Base-by-base conservation (phyloP, 1,140 invertebrate species). In the Radopholus similis region DNA sequence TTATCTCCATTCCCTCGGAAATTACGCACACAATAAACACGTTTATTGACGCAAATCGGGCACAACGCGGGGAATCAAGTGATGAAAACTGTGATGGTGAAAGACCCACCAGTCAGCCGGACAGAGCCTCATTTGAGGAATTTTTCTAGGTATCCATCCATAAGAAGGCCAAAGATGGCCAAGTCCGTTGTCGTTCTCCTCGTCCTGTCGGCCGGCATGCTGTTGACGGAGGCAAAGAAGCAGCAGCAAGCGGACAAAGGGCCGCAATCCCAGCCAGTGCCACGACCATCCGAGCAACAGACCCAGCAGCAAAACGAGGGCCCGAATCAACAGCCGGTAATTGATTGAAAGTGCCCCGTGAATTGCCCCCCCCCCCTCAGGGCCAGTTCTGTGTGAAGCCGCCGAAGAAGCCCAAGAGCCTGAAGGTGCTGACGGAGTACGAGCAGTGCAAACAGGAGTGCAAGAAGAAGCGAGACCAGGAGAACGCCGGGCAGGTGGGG, bases 371-470 rank as follows among this genome's bases (percentile, higher is more conserved):
- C 38, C n/a, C n/a, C n/a, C n/a, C n/a, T n/a, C n/a, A n/a, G n/a
- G n/a, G n/a, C 57, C 57, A 59, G 18, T 59, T 59, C n/a, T n/a
- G n/a, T n/a, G n/a, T n/a, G 18, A 32, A 62, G 23, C 21, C 13
- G 2, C 26, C 23, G 21, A 62, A 53, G 51, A 72, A 72, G 15
- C 66, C 72, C 21, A 72, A 75, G 23, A 53, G 51, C 28, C 47
- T 70, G 40, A 72, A 72, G 49, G 35, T 34, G 11, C n/a, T 63
- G 21, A 34, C 63, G 1, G 71, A 54, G 40, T 72, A 72, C 53
- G 71, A 75, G 40, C 35, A 56, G 18, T 72, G 71, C 55, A 72
- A 72, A 47, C 57, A 65, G 23, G 65, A 72, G 73, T 72, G 71
- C 40, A 69, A 51, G 34, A 18, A 40, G 34, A 55, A 72, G 40